phyloP scores from a whole-genome alignment of 1,140 invertebrate genomes.

The Magallana gigas region DNA sequence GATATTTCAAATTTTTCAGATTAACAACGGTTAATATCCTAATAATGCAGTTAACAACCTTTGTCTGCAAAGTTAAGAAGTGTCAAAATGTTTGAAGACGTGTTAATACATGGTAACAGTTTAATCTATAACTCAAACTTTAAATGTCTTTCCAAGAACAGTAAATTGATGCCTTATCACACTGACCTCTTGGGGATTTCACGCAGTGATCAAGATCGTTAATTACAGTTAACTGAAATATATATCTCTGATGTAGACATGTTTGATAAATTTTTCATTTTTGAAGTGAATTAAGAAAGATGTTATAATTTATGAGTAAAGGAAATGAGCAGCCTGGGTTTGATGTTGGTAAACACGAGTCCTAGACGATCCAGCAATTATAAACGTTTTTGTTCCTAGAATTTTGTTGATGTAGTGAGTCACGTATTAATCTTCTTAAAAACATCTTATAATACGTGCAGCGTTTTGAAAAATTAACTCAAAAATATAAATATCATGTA shows the following conservation, averaged over 20 bases:
- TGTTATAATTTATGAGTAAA: conserved; percentile 1
- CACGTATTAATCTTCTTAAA: neutral
- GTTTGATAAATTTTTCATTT: neutral
- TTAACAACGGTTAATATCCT: too few relatives aligned
- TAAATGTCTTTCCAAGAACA: neutral
- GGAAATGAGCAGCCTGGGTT: neutral
- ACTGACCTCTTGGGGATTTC: neutral
- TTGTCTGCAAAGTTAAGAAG: too few relatives aligned
- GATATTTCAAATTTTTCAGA: too few relatives aligned
- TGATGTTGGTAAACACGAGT: neutral
- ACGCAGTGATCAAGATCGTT: too few relatives aligned
- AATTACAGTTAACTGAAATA: neutral
- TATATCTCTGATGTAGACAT: neutral
- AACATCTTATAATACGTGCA: too few relatives aligned
- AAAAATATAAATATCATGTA: too few relatives aligned
- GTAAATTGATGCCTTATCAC: neutral
- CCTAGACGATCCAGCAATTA: neutral
- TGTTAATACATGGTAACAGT: too few relatives aligned
- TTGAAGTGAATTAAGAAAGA: neutral
- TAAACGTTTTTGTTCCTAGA: neutral
- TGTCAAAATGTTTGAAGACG: too few relatives aligned
- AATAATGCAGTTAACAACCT: too few relatives aligned
- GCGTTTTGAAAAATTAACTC: too few relatives aligned
- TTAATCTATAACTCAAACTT: too few relatives aligned
- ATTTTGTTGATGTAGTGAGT: neutral